Evolutionary conservation across 2,797 vertebrate genomes (phyloP).

Genomic region (Notolepis coatsorum): DNA sequence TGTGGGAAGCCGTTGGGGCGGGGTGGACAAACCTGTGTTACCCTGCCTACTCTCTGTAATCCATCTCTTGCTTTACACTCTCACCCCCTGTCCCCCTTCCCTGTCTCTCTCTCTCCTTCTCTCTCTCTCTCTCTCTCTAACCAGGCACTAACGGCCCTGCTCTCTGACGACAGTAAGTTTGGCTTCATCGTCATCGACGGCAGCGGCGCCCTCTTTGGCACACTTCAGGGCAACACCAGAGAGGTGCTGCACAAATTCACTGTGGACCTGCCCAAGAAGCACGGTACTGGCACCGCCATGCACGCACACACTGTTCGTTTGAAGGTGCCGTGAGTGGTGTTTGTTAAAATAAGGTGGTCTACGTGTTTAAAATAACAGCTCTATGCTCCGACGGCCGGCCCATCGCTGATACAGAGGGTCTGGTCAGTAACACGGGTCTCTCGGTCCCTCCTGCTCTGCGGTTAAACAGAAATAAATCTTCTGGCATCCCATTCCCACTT

Average conservation of each 20-base stretch:
- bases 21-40: not conserved
- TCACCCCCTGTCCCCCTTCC: slow-evolving; percentile 6
- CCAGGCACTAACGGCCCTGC: slow-evolving; percentile 95
- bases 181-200: slow-evolving; percentile 99
- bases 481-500: too few relatives aligned
- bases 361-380: too few relatives aligned
- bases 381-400: too few relatives aligned
- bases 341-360: too few relatives aligned
- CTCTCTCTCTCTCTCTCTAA: slow-evolving; percentile 1
- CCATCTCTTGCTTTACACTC: slow-evolving; percentile 2
- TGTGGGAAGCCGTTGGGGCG: not conserved
- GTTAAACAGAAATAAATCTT: too few relatives aligned
- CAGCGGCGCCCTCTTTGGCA: slow-evolving; percentile 97
- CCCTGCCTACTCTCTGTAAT: not conserved
- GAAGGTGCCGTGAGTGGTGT: too few relatives aligned
- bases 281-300: slow-evolving; percentile 81
- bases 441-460: too few relatives aligned
- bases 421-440: too few relatives aligned
- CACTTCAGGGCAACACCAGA: slow-evolving; percentile 97
- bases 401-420: too few relatives aligned
- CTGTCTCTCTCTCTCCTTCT: not conserved
- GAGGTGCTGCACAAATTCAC: slow-evolving; percentile 99
- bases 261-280: slow-evolving; percentile 99
- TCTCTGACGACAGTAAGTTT: slow-evolving; percentile 98
- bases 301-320: not conserved